These are phyloP conservation scores for Centroberyx gerrardi DNA, from an alignment of 2,797 vertebrate species.

Conservation along the genomic window DNA sequence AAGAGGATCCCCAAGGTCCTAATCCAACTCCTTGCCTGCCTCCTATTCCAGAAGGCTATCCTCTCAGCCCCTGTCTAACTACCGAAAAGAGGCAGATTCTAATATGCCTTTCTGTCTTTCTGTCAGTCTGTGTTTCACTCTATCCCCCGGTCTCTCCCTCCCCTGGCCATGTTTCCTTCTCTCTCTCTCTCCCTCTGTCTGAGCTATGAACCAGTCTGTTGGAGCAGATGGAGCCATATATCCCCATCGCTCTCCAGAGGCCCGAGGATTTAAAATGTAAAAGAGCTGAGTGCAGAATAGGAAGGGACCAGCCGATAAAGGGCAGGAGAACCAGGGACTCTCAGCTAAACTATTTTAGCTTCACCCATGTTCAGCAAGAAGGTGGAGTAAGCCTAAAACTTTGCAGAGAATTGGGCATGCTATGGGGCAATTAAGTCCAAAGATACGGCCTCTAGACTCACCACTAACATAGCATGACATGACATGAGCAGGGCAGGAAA, in stretches of 20 bases:
- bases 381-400: conserved; percentile 27
- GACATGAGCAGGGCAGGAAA: not conserved
- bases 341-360: conserved; percentile 33
- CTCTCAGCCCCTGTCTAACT: conserved; percentile 68
- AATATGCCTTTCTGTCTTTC: conserved; percentile 77
- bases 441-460: not conserved
- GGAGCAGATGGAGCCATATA: conserved; percentile 86
- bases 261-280: conserved; percentile 83
- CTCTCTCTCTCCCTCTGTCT: conserved; percentile 58
- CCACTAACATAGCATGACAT: not conserved
- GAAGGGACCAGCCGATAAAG: conserved; percentile 65
- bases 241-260: conserved; percentile 79
- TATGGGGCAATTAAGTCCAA: conserved; percentile 30
- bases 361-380: conserved; percentile 44
- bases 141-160: conserved; percentile 38
- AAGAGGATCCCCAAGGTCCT: conserved; percentile 53
- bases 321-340: conserved; percentile 52
- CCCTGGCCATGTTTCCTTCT: conserved; percentile 26
- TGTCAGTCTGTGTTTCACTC: conserved; percentile 71
- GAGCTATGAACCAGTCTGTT: conserved; percentile 76
- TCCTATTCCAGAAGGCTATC: conserved; percentile 59
- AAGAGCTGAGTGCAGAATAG: conserved; percentile 72
- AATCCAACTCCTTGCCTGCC: conserved; percentile 60
- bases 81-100: conserved; percentile 76
- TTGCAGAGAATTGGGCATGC: conserved; percentile 4